Evolutionary conservation across 2,113 vertebrate genomes (phyloP).

Genomic region (Porphyrio hochstetteri): DNA sequence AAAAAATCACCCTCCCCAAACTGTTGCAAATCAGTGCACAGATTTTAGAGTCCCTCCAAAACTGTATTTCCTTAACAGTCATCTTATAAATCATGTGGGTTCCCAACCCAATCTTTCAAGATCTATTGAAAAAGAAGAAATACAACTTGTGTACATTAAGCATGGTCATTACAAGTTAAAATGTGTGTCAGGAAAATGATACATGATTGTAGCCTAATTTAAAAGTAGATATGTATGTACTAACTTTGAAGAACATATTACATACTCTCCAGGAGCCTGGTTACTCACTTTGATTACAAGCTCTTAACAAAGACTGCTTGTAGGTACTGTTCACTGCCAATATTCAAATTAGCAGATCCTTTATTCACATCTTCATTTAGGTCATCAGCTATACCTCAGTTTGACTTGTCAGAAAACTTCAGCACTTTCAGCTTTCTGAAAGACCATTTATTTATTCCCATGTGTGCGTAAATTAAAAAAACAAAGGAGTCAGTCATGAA

Average conservation of each 20-base stretch:
- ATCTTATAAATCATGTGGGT: not conserved
- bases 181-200: not conserved
- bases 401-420: not conserved
- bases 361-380: not conserved
- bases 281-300: not conserved
- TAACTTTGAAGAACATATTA: fast-evolving
- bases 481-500: too few species aligned
- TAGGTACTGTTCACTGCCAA: not conserved
- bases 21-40: not conserved
- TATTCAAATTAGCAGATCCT: not conserved
- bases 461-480: not conserved
- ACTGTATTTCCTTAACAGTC: not conserved
- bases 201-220: not conserved
- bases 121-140: not conserved
- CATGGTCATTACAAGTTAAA: not conserved
- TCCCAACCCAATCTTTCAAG: not conserved
- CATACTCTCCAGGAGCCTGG: not conserved
- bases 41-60: not conserved
- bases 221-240: not conserved
- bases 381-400: not conserved
- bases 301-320: not conserved
- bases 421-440: not conserved
- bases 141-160: not conserved
- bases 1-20: not conserved
- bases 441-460: not conserved